phyloP scores from a whole-genome alignment of 1,140 invertebrate species.

The Hyphantria cunea region DNA sequence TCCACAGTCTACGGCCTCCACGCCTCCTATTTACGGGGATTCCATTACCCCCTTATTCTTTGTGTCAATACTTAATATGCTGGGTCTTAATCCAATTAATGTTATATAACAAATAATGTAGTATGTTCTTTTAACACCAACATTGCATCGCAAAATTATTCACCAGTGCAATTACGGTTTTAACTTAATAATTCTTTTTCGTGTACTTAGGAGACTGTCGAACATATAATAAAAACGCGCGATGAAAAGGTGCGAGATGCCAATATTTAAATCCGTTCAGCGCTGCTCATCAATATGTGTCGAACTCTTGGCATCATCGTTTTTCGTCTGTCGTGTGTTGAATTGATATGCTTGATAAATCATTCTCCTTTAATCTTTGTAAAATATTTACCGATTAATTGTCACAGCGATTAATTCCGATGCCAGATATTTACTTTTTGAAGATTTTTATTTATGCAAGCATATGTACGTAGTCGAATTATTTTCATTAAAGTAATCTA shows the following conservation, averaged over 20 bases:
- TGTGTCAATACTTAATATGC: too few species aligned
- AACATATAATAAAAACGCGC: constrained; percentile 10
- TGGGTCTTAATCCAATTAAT: too few species aligned
- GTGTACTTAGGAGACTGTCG: constrained; percentile 12
- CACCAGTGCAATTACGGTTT: constrained; percentile 1
- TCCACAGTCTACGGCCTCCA: too few species aligned
- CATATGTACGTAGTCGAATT: too few species aligned
- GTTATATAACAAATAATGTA: not conserved
- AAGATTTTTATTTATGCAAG: too few species aligned
- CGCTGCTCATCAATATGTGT: constrained; percentile 25
- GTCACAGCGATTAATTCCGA: too few species aligned
- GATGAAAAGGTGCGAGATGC: constrained; percentile 7
- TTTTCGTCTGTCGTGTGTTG: constrained; percentile 10
- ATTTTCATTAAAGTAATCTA: too few species aligned
- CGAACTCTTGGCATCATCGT: constrained; percentile 20
- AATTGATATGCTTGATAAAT: constrained; percentile 7
- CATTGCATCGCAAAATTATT: constrained; percentile 5
- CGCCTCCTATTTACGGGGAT: too few species aligned
- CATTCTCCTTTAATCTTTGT: constrained; percentile 4
- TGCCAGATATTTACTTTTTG: too few species aligned
- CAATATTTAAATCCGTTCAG: constrained; percentile 24
- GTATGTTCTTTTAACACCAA: not conserved
- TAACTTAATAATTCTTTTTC: constrained; percentile 4
- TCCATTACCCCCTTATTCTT: too few species aligned
- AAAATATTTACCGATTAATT: not conserved